phyloP scores from a whole-genome alignment of 2,797 vertebrate species.

The Labeo calbasu region DNA sequence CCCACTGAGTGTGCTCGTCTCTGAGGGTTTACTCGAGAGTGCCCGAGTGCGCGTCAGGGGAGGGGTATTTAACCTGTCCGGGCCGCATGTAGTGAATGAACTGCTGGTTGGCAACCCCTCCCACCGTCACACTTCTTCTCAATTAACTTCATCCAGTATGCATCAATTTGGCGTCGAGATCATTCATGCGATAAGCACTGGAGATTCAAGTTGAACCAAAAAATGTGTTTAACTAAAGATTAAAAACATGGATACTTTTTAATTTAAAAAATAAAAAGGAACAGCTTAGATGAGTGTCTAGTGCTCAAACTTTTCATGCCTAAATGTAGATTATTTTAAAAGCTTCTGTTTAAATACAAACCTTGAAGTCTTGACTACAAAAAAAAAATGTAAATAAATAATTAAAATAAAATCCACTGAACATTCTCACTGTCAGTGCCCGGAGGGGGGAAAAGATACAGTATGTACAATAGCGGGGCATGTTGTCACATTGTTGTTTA shows the following conservation, averaged over 20 bases:
- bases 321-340: neutral
- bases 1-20: slow-evolving; percentile 50
- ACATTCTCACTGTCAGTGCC: no score
- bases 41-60: slow-evolving; percentile 65
- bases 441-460: no score
- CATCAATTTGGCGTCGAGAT: slow-evolving; percentile 64
- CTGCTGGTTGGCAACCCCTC: slow-evolving; percentile 68
- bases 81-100: slow-evolving; percentile 72
- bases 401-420: neutral
- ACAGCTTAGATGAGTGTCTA: neutral
- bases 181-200: slow-evolving; percentile 47
- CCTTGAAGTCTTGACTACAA: neutral
- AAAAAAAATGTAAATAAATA: neutral
- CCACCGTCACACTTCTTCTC: slow-evolving; percentile 55
- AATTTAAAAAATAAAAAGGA: neutral
- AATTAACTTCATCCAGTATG: slow-evolving; percentile 54
- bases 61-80: slow-evolving; percentile 78
- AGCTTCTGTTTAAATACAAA: neutral
- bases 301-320: neutral
- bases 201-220: neutral
- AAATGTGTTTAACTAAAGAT: neutral
- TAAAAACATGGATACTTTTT: neutral
- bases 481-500: neutral
- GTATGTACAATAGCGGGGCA: neutral
- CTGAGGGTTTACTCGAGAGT: slow-evolving; percentile 63